phyloP scores from a whole-genome alignment of 2,113 vertebrate genomes.

The Takifugu flavidus region DNA sequence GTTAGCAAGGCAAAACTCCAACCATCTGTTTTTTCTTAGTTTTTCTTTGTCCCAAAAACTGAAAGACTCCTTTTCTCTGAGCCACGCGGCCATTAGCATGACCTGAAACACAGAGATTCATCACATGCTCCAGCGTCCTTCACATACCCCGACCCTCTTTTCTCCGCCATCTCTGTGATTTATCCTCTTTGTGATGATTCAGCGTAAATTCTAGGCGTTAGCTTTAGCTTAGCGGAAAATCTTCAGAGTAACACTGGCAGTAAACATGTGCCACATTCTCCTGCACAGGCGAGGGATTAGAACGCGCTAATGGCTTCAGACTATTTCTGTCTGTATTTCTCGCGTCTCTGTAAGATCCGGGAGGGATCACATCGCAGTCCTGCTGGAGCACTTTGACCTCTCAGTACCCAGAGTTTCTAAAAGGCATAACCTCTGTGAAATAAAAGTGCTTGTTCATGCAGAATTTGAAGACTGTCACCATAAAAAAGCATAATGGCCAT shows the following conservation, averaged over 20 bases:
- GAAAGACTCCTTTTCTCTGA: conserved; percentile 11
- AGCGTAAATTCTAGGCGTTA: too few relatives aligned
- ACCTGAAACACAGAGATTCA: conserved; percentile 30
- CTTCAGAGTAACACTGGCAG: too few relatives aligned
- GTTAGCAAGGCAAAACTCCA: conserved; percentile 9
- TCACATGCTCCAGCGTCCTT: conserved; percentile 1
- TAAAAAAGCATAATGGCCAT: not conserved
- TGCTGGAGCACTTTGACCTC: not conserved
- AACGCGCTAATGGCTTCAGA: conserved; percentile 5
- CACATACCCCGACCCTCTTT: too few relatives aligned
- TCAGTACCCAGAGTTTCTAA: not conserved
- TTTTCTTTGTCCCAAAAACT: conserved; percentile 15
- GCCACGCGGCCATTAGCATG: conserved; percentile 14
- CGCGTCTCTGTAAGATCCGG: not conserved
- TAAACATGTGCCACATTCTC: too few relatives aligned
- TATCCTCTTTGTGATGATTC: too few relatives aligned
- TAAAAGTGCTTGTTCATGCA: not conserved
- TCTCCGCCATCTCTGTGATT: too few relatives aligned
- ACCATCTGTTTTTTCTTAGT: conserved; percentile 40
- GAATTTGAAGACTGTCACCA: not conserved
- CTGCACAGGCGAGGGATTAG: not conserved
- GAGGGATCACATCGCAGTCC: not conserved
- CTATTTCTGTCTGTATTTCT: conserved; percentile 1
- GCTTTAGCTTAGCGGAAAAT: too few relatives aligned
- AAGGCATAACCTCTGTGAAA: not conserved